Evolutionary conservation across 2,113 vertebrate genomes (phyloP), one percentile per base, ranked within the genome.

Genomic region (Corythornis madagascariensis): DNA sequence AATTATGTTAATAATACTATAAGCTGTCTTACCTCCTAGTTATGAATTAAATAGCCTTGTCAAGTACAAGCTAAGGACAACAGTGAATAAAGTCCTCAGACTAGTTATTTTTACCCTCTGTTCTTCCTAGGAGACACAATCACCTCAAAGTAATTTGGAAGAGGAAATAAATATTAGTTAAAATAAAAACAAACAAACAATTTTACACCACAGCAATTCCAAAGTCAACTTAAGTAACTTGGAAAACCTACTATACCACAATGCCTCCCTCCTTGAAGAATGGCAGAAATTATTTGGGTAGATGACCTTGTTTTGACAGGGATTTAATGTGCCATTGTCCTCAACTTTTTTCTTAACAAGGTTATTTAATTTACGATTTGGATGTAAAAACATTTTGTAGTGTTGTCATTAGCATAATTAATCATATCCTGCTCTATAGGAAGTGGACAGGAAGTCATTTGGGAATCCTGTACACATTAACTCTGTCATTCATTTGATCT

Each of bases 361-460:
- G n/a, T 64, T 82, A 73, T 79, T 86, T 69, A 53, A 76, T 90
- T 86, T 77, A 88, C 57, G 20, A 88, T 86, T 82, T 42, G n/a
- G 35, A 84, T 26, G 50, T 65, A 66, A 86, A 90, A 82, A 0
- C 21, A 59, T 50, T 73, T 53, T 86, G 7, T 24, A 81, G 10
- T 67, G 16, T 45, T 90, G 35, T 84, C 45, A 61, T 86, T 81
- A 88, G 17, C 69, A 61, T 86, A 84, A 69, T 84, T 88, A 92
- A 90, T 91, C 67, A 74, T 43, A 63, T 50, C 24, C 11, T 9
- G 4, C 43, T 86, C 48, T 83, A 59, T 53, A 83, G 83, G 53
- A 90, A 90, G 65, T 47, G 25, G 57, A 78, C 43, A 88, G 35
- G 35, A 35, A 35, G 57, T 81, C 87, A 76, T 47, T 8, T 31